phyloP scores from a whole-genome alignment of 2,797 vertebrate genomes.

The Dendrocincla tyrannina region DNA sequence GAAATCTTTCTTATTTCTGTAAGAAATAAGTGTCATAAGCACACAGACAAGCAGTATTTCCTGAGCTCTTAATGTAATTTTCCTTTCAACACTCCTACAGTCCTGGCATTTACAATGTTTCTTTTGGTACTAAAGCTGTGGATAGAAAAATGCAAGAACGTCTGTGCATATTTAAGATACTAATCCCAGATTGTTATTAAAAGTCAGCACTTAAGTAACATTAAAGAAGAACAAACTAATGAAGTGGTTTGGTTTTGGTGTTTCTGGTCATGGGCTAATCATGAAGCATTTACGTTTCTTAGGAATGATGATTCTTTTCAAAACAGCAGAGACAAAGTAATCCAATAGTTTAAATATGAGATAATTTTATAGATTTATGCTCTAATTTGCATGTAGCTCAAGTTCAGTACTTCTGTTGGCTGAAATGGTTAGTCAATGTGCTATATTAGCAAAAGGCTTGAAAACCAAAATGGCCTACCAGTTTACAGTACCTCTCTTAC shows the following conservation, averaged over 20 bases:
- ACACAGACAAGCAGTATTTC: neutral
- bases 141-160: neutral
- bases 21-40: neutral
- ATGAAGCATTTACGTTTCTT: neutral
- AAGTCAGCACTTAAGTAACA: neutral
- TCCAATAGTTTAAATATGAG: neutral
- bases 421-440: neutral
- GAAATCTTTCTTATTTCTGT: neutral
- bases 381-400: neutral
- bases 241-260: neutral
- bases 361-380: neutral
- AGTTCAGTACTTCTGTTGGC: neutral
- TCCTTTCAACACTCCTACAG: constrained; percentile 15
- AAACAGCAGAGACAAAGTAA: neutral
- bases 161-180: constrained; percentile 18
- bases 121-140: neutral
- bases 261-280: neutral
- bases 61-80: neutral
- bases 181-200: constrained; percentile 1
- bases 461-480: neutral
- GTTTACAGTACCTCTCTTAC: neutral
- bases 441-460: neutral
- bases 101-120: neutral
- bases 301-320: neutral
- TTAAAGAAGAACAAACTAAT: neutral